Percentiles rank a stretch among this genome's conserved stretches.
Evolutionary conservation across 2,888 invertebrate genomes (phyloP).

Genomic region (Tricholauxania praeusta): DNA sequence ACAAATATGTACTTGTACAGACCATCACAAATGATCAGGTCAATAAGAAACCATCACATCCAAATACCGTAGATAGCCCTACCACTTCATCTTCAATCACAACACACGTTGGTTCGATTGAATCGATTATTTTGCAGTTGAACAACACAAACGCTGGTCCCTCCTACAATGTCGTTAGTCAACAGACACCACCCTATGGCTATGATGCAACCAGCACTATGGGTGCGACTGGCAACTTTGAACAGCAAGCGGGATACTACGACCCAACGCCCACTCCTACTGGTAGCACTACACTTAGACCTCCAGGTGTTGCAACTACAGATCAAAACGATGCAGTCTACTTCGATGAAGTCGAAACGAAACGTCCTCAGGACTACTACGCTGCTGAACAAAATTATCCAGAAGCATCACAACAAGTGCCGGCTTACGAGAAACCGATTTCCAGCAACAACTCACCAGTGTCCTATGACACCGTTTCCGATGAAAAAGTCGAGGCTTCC

Average conservation of each 20-base stretch:
- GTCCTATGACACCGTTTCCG: constrained; percentile 13
- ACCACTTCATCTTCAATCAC: constrained; percentile 63
- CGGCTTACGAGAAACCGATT: constrained; percentile 42
- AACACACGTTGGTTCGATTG: constrained; percentile 70
- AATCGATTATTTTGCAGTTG: constrained; percentile 76
- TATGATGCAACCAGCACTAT: constrained; percentile 38
- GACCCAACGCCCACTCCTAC: constrained; percentile 3
- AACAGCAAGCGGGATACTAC: constrained; percentile 41
- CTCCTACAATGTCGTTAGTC: constrained; percentile 60
- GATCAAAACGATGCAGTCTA: constrained; percentile 40
- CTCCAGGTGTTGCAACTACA: constrained; percentile 39
- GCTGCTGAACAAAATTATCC: constrained; percentile 44
- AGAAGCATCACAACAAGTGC: constrained; percentile 28
- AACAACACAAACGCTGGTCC: constrained; percentile 69
- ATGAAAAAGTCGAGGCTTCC: not conserved
- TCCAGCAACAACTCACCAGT: constrained; percentile 45
- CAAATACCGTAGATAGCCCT: constrained; percentile 41
- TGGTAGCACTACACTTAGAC: constrained; percentile 59
- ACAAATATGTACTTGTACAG: constrained; percentile 64
- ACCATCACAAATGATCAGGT: constrained; percentile 55
- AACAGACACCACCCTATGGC: constrained; percentile 52
- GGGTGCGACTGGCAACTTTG: constrained; percentile 39
- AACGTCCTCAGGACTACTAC: constrained; percentile 45
- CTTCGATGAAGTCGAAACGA: constrained; percentile 49
- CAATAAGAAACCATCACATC: constrained; percentile 41